Conservation (phyloP, 2,113 vertebrate genomes). For the Narcine bancroftii region DNA sequence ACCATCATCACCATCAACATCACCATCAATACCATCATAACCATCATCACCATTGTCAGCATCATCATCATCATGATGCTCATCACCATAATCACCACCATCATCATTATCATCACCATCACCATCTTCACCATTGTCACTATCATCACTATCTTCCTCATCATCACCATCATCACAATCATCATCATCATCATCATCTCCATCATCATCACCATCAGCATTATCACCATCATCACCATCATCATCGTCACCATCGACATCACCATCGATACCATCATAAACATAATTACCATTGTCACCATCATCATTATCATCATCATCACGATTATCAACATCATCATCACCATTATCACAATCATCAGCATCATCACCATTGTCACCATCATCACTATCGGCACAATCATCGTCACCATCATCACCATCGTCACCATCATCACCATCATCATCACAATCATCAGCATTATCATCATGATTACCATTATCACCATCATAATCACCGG, state of each 20-base stretch:
- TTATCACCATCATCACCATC: not conserved
- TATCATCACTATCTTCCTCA: not conserved
- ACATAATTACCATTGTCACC: no score
- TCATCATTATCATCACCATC: not conserved
- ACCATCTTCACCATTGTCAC: not conserved
- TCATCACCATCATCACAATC: no score
- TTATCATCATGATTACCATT: no score
- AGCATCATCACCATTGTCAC: not conserved
- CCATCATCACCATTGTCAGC: no score
- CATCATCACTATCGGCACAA: constrained; percentile 3
- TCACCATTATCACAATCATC: not conserved
- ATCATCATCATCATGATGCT: no score
- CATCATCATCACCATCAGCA: constrained; percentile 12
- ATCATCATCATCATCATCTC: not conserved
- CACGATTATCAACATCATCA: not conserved
- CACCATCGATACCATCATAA: no score
- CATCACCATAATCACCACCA: not conserved
- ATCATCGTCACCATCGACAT: no score
- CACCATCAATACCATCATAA: no score
- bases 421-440: not conserved
- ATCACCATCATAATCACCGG: not conserved
- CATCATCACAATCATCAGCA: not conserved
- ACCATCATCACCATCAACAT: no score
- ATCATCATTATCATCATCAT: not conserved
- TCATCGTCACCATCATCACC: no score